Evolutionary conservation across 2,113 vertebrate species (phyloP).

Genomic region (Coracopsis vasa): DNA sequence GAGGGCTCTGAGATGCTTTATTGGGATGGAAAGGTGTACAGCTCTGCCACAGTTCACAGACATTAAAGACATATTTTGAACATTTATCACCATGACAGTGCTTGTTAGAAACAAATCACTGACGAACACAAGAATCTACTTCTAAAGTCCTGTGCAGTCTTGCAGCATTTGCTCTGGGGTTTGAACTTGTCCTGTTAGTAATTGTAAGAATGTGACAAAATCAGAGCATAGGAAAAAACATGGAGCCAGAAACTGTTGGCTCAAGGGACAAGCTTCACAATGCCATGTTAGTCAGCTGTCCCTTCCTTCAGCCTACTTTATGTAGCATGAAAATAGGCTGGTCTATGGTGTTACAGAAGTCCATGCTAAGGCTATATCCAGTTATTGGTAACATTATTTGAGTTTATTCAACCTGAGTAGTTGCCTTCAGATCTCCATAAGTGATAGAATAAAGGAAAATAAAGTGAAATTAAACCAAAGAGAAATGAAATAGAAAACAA

Average conservation of each 20-base stretch:
- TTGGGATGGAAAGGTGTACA: not conserved
- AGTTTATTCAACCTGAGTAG: slow-evolving; percentile 58
- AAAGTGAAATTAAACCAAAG: slow-evolving; percentile 66
- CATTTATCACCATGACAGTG: not conserved
- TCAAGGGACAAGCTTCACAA: not conserved
- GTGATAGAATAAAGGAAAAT: slow-evolving; percentile 46
- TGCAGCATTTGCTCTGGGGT: not conserved
- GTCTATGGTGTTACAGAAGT: not conserved
- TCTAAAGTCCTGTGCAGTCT: not conserved
- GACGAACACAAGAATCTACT: not conserved
- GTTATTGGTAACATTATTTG: slow-evolving; percentile 50
- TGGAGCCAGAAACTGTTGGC: slow-evolving; percentile 14
- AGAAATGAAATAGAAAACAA: slow-evolving; percentile 32
- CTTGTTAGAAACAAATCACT: not conserved
- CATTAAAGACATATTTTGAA: not conserved
- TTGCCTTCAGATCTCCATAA: not conserved
- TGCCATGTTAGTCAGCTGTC: not conserved
- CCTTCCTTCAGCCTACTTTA: not conserved
- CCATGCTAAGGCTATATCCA: not conserved
- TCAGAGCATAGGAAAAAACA: slow-evolving; percentile 19
- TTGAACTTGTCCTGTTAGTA: not conserved
- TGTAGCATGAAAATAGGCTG: not conserved
- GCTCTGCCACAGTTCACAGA: not conserved
- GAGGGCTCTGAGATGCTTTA: not conserved
- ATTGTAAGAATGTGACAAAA: not conserved